A percentile compares a stretch with the other conserved stretches of the same genome.
Evolutionary conservation across 2,113 vertebrate species (phyloP).

Genomic region (Pantherophis guttatus): DNA sequence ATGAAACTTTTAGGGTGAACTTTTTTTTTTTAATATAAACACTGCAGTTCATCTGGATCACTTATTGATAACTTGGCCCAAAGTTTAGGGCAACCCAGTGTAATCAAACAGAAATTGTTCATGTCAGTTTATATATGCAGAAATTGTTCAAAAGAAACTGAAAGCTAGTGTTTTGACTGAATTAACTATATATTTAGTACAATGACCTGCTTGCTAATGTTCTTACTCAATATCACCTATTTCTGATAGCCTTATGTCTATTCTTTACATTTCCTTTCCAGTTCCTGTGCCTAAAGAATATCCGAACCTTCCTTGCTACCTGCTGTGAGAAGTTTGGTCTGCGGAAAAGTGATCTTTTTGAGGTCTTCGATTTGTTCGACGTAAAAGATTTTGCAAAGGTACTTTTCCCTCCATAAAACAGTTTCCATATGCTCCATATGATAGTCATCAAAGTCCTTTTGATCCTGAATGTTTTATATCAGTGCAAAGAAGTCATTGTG

Average conservation of each 20-base stretch:
- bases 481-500: background rate
- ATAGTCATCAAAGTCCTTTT: background rate
- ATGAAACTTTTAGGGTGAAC: background rate
- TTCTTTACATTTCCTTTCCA: constrained; percentile 44
- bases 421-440: background rate
- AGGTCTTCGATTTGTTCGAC: constrained; percentile 94
- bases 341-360: constrained; percentile 85
- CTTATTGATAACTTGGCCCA: background rate
- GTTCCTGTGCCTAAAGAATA: constrained; percentile 96
- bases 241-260: background rate
- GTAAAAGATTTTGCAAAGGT: constrained; percentile 95
- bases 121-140: background rate
- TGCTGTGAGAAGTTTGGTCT: constrained; percentile 84
- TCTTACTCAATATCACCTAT: background rate
- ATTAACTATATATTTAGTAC: background rate
- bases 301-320: constrained; percentile 83
- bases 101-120: background rate
- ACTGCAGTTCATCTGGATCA: background rate
- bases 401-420: background rate
- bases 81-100: background rate
- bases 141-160: background rate
- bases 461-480: background rate
- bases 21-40: background rate
- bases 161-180: background rate
- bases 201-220: background rate